Evolutionary conservation across 2,888 invertebrate species (phyloP).

Genomic region (Campopleginae sp.): DNA sequence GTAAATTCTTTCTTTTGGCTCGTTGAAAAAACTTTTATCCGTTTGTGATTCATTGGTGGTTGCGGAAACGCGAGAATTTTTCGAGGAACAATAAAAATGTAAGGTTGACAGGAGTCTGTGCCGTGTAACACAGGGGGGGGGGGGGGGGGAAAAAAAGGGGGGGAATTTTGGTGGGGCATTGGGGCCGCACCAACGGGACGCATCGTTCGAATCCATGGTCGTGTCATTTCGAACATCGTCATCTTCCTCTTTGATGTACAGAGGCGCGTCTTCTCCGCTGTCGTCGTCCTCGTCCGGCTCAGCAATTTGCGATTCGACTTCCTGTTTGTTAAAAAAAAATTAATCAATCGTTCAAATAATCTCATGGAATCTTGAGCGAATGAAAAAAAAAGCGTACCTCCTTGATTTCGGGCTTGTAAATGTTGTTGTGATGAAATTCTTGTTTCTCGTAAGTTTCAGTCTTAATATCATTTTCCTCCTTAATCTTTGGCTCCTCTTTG

Average conservation of each 20-base stretch:
- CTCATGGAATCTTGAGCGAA: not conserved
- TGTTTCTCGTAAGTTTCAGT: slow-evolving; percentile 62
- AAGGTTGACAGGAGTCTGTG: slow-evolving; percentile 55
- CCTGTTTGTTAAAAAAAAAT: slow-evolving; percentile 38
- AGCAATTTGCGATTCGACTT: slow-evolving; percentile 71
- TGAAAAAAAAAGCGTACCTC: slow-evolving; percentile 58
- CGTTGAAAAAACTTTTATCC: not conserved
- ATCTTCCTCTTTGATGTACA: slow-evolving; percentile 84
- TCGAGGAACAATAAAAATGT: slow-evolving; percentile 36
- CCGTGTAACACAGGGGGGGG: too few species aligned
- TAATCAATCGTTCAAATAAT: not conserved
- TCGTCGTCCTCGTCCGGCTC: slow-evolving; percentile 83
- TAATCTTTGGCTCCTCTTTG: slow-evolving; percentile 80
- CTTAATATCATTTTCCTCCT: slow-evolving; percentile 74
- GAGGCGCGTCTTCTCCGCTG: slow-evolving; percentile 85
- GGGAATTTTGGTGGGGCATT: too few species aligned
- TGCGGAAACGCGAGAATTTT: slow-evolving; percentile 27
- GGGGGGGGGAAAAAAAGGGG: too few species aligned
- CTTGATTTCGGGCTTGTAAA: slow-evolving; percentile 67
- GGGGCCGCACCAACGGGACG: too few species aligned
- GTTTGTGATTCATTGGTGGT: slow-evolving; percentile 15
- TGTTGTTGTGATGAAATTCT: slow-evolving; percentile 60
- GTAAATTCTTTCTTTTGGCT: slow-evolving; percentile 17
- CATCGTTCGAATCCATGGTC: slow-evolving; percentile 82
- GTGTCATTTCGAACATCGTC: slow-evolving; percentile 86